These are phyloP conservation scores for Mimas tiliae DNA, from an alignment of 2,888 invertebrate species.

Conservation along the genomic window DNA sequence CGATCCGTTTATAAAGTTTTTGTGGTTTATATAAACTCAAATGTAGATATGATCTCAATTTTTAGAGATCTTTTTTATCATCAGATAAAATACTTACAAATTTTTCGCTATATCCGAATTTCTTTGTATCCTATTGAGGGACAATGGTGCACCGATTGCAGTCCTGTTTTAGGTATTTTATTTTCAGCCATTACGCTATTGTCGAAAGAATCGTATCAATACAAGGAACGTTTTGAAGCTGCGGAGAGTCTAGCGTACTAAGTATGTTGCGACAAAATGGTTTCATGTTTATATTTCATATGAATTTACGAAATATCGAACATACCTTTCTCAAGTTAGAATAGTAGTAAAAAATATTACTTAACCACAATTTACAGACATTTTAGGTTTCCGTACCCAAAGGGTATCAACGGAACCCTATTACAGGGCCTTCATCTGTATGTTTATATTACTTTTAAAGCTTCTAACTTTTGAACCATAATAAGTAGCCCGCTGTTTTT, in stretches of 20 bases:
- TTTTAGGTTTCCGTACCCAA: neutral
- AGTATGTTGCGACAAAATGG: constrained; percentile 11
- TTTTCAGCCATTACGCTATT: constrained; percentile 72
- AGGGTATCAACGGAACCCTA: too few relatives aligned
- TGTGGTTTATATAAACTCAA: neutral
- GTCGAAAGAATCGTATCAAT: constrained; percentile 66
- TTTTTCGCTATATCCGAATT: constrained; percentile 62
- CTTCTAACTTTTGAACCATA: too few relatives aligned
- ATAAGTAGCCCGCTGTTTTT: too few relatives aligned
- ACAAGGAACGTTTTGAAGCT: constrained; percentile 55
- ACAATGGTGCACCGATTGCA: constrained; percentile 78
- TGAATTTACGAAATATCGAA: constrained; percentile 24
- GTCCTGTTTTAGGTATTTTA: constrained; percentile 69
- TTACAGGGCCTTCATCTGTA: too few relatives aligned
- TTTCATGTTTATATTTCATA: constrained; percentile 31
- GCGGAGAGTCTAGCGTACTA: constrained; percentile 35
- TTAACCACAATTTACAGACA: neutral
- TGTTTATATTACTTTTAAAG: too few relatives aligned
- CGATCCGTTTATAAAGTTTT: neutral
- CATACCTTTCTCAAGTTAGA: neutral
- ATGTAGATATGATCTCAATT: constrained; percentile 35
- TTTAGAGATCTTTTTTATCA: constrained; percentile 41
- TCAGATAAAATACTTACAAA: constrained; percentile 47
- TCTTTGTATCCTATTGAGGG: constrained; percentile 72
- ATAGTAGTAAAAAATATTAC: neutral